Conservation (phyloP, 2,797 vertebrate species). For the Echiichthys vipera region DNA sequence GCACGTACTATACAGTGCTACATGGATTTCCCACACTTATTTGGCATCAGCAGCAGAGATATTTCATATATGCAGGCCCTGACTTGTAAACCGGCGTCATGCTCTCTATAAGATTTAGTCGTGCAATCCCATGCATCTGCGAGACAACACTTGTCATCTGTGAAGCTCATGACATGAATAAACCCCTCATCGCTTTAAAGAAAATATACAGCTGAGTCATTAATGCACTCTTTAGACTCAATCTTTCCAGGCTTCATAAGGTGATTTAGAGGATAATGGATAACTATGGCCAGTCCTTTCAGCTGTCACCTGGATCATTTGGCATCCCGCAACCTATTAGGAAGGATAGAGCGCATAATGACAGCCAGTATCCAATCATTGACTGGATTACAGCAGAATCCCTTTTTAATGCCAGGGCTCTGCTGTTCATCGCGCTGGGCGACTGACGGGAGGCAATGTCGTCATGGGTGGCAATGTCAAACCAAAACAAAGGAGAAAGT, state of each 20-base stretch:
- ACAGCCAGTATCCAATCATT: slow-evolving; percentile 70
- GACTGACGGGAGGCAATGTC: slow-evolving; percentile 21
- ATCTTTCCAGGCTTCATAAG: slow-evolving; percentile 51
- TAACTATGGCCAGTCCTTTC: slow-evolving; percentile 27
- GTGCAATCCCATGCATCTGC: slow-evolving; percentile 18
- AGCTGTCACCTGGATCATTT: slow-evolving; percentile 76
- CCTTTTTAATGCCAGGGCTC: slow-evolving; percentile 68
- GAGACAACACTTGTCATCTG: slow-evolving; percentile 30
- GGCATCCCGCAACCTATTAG: slow-evolving; percentile 55
- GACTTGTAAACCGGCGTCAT: slow-evolving; percentile 41
- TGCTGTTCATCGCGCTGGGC: slow-evolving; percentile 53
- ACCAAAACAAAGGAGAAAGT: slow-evolving; percentile 15
- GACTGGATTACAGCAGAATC: slow-evolving; percentile 74
- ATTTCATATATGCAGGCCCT: slow-evolving; percentile 19
- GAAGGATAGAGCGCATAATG: slow-evolving; percentile 32
- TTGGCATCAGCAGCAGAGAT: slow-evolving; percentile 25
- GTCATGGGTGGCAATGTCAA: slow-evolving; percentile 52
- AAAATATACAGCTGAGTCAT: slow-evolving; percentile 38
- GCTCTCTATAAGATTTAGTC: slow-evolving; percentile 37
- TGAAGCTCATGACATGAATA: slow-evolving; percentile 31
- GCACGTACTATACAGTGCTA: not conserved
- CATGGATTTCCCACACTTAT: slow-evolving; percentile 12
- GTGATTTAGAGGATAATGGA: slow-evolving; percentile 56
- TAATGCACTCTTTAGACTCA: slow-evolving; percentile 38
- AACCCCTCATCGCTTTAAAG: slow-evolving; percentile 48